phyloP scores from a whole-genome alignment of 2,113 vertebrate genomes.

The Dicaeum eximium region DNA sequence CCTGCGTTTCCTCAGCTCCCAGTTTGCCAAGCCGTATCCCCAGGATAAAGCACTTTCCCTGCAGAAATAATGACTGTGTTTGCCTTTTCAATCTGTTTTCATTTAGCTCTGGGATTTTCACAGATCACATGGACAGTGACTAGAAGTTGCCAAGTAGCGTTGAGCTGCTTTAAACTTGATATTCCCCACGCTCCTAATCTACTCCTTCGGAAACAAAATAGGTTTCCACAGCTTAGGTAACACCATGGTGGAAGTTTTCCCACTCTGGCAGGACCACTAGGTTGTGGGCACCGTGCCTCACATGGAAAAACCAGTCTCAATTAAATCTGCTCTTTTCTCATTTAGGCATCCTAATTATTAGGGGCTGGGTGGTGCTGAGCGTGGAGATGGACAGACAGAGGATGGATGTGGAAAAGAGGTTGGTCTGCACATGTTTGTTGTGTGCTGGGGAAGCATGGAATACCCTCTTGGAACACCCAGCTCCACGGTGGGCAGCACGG shows the following conservation, averaged over 20 bases:
- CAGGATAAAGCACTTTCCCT: not conserved
- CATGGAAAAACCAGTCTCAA: not conserved
- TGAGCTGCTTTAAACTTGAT: not conserved
- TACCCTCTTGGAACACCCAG: not conserved
- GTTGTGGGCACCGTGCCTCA: not conserved
- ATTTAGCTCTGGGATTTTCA: not conserved
- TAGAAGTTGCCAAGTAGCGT: not conserved
- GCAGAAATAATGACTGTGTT: not conserved
- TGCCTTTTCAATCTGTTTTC: conserved; percentile 5
- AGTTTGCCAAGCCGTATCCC: not conserved
- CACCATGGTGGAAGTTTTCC: not conserved
- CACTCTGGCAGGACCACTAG: not conserved
- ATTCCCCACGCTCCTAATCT: not conserved
- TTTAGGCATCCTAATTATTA: not conserved
- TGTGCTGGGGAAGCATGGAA: not conserved
- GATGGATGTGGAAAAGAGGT: not conserved
- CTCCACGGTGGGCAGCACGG: accelerated
- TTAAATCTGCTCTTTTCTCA: not conserved
- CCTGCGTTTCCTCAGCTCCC: not conserved
- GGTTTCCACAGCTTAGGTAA: not conserved
- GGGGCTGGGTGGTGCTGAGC: not conserved
- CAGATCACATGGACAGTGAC: not conserved
- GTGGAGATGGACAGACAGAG: not conserved
- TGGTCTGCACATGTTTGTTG: not conserved
- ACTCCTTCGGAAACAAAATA: not conserved